These are phyloP conservation scores for Lacerta agilis DNA, from an alignment of 2,797 vertebrate species.

Conservation along the genomic window DNA sequence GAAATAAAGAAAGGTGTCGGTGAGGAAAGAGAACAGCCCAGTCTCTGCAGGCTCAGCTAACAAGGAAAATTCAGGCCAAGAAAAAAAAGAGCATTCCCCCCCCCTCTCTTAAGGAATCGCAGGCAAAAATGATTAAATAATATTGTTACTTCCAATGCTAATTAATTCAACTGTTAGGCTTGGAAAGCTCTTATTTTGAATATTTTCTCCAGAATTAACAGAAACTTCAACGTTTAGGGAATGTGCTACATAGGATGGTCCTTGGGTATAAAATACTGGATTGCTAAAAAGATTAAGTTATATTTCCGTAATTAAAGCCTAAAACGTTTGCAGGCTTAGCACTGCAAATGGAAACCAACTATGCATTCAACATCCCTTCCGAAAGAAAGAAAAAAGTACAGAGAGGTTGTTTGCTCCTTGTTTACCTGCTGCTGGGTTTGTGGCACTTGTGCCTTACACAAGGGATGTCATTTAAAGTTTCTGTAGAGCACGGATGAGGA, in stretches of 20 bases:
- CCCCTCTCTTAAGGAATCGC: not conserved
- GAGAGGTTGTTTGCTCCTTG: not conserved
- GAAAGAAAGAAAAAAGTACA: too few relatives aligned
- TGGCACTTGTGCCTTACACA: not conserved
- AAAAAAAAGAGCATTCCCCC: constrained; percentile 11
- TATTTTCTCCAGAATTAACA: not conserved
- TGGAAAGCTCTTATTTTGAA: not conserved
- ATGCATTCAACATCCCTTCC: not conserved
- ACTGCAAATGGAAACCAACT: not conserved
- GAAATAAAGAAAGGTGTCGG: not conserved
- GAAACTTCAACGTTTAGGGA: not conserved
- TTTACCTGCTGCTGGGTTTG: not conserved
- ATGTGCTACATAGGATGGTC: not conserved
- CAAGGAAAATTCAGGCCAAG: constrained; percentile 1
- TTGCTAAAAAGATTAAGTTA: not conserved
- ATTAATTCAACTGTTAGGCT: not conserved
- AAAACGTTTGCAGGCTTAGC: not conserved
- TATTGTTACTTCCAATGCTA: not conserved
- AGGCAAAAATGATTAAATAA: not conserved
- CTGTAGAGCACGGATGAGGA: not conserved
- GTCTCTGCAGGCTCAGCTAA: not conserved
- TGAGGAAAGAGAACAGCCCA: not conserved
- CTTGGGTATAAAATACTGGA: too few relatives aligned
- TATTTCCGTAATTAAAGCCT: not conserved
- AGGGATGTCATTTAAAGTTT: not conserved